Conservation (phyloP, 2,797 vertebrate species). For the Psittacula derbiana region DNA sequence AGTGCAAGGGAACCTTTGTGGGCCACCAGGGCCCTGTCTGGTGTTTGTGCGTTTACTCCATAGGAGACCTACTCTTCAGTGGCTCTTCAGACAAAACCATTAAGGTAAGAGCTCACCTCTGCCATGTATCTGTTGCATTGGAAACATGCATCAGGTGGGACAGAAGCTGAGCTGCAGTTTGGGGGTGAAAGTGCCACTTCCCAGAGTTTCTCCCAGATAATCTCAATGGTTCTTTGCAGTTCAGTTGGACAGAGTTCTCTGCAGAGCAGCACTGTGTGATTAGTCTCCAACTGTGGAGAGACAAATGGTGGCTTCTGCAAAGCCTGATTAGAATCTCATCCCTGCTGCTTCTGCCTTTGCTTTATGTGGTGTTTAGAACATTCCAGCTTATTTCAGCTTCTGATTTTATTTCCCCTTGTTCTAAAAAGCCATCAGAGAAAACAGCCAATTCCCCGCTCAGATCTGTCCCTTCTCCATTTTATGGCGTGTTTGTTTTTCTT, state of each 20-base stretch:
- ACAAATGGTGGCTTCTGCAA: not conserved
- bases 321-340: not conserved
- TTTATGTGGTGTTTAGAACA: not conserved
- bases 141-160: not conserved
- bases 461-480: not conserved
- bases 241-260: not conserved
- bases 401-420: constrained; percentile 10
- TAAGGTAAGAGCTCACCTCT: constrained; percentile 81
- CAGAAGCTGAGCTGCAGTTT: not conserved
- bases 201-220: not conserved
- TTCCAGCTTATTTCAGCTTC: not conserved
- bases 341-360: not conserved
- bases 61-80: constrained; percentile 96
- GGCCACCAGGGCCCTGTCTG: constrained; percentile 98
- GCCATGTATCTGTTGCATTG: not conserved
- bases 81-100: constrained; percentile 99
- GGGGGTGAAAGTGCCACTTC: not conserved
- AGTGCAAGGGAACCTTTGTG: constrained; percentile 98
- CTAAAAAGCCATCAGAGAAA: not conserved
- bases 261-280: not conserved
- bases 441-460: not conserved
- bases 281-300: not conserved
- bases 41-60: constrained; percentile 98
- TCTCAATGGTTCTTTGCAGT: not conserved
- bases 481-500: constrained; percentile 6